phyloP scores from a whole-genome alignment of 2,888 invertebrate genomes.

The Bugula neritina region DNA sequence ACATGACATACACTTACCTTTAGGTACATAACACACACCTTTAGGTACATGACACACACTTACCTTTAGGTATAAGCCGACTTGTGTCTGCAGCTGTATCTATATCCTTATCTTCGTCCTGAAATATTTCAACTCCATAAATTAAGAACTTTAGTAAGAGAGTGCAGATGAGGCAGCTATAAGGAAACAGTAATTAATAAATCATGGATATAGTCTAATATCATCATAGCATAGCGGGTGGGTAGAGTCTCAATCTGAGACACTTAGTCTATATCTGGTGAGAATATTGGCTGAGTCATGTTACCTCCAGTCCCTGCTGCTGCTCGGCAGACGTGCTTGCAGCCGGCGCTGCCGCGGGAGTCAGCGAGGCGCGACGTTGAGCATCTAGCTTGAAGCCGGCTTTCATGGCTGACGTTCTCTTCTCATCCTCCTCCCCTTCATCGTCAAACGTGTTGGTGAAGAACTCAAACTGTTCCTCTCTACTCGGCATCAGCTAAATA shows the following conservation, averaged over 20 bases:
- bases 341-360: background rate
- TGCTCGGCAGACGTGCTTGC: background rate
- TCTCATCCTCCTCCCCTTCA: constrained; percentile 25
- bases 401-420: constrained; percentile 26
- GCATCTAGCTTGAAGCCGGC: constrained; percentile 14
- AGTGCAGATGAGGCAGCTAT: no score
- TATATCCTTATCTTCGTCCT: constrained; percentile 17
- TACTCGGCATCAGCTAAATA: constrained; percentile 21
- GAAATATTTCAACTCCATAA: no score
- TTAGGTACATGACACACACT: background rate
- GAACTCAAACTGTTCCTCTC: constrained; percentile 26
- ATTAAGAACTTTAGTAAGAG: no score
- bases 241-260: no score
- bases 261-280: no score
- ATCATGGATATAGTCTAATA: no score
- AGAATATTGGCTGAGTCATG: no score
- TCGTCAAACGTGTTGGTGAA: constrained; percentile 24
- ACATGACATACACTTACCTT: no score
- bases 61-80: constrained; percentile 15
- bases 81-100: constrained; percentile 17
- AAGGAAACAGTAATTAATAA: no score
- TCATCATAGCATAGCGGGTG: no score
- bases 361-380: constrained; percentile 2
- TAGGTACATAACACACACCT: no score
- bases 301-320: background rate